phyloP scores from a whole-genome alignment of 2,888 invertebrate genomes.

The Temnothorax ravouxi region DNA sequence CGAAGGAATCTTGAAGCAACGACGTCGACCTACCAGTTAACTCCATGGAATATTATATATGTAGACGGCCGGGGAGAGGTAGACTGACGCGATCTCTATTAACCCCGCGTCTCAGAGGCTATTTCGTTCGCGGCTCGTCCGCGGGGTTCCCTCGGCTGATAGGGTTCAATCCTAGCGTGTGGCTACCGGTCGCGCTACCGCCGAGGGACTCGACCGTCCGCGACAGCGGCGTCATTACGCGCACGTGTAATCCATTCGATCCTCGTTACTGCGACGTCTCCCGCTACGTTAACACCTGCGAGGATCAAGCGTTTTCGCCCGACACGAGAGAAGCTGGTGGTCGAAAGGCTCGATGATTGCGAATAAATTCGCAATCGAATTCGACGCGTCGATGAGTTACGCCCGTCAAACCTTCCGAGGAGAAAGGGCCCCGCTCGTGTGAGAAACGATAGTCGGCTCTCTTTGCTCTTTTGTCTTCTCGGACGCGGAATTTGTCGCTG shows the following conservation, averaged over 20 bases:
- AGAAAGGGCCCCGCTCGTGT: background rate
- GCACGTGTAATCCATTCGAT: conserved; percentile 80
- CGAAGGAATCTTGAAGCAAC: conserved; percentile 31
- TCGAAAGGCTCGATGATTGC: conserved; percentile 38
- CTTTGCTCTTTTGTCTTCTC: background rate
- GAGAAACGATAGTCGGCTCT: conserved; percentile 1
- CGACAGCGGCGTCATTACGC: conserved; percentile 73
- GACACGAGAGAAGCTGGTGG: conserved; percentile 23
- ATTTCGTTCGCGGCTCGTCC: conserved; percentile 53
- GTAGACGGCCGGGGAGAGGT: conserved; percentile 62
- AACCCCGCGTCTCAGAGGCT: conserved; percentile 76
- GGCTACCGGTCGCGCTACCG: conserved; percentile 72
- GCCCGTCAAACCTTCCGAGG: background rate
- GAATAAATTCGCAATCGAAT: conserved; percentile 60
- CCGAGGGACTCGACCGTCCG: conserved; percentile 45
- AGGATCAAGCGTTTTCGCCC: conserved; percentile 53
- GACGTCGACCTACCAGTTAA: conserved; percentile 50
- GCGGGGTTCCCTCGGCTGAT: conserved; percentile 71
- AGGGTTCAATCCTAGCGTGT: conserved; percentile 76
- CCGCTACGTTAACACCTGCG: conserved; percentile 71
- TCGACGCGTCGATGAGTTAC: conserved; percentile 43
- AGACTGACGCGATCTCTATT: conserved; percentile 83
- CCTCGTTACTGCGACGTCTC: conserved; percentile 74
- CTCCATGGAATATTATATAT: conserved; percentile 70
- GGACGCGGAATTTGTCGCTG: background rate